These are phyloP conservation scores for Nymphalis c-album DNA, from an alignment of 2,888 invertebrate species.

Conservation along the genomic window DNA sequence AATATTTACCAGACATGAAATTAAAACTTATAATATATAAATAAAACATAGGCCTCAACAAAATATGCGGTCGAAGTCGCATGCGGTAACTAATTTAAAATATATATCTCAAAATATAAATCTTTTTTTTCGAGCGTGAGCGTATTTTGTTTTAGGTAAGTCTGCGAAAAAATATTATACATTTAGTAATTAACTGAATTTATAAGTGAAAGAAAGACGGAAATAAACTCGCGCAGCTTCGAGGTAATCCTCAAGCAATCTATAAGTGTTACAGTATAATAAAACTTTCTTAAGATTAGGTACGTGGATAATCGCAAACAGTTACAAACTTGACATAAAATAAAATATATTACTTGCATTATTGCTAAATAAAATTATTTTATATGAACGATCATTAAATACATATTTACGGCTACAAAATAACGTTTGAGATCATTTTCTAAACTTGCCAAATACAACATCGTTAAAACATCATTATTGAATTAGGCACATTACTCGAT, in stretches of 20 bases:
- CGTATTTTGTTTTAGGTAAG: not conserved
- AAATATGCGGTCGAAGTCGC: no score
- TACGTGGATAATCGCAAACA: not conserved
- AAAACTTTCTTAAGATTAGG: not conserved
- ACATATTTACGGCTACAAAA: no score
- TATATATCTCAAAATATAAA: no score
- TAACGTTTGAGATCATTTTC: no score
- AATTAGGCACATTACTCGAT: no score
- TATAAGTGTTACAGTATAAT: not conserved
- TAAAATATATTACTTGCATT: not conserved
- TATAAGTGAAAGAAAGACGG: not conserved
- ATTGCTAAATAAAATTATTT: not conserved
- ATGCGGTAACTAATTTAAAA: no score
- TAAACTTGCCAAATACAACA: no score
- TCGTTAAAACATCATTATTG: no score
- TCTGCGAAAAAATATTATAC: not conserved
- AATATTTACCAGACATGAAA: no score
- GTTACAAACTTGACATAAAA: not conserved
- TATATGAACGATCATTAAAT: no score
- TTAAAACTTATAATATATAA: no score
- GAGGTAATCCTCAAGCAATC: not conserved
- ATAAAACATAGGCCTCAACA: no score
- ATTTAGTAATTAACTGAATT: not conserved
- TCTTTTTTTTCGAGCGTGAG: not conserved
- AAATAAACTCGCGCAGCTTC: not conserved